Evolutionary conservation across 1,140 invertebrate species (phyloP).

Genomic region (Scaptomyza pallida): DNA sequence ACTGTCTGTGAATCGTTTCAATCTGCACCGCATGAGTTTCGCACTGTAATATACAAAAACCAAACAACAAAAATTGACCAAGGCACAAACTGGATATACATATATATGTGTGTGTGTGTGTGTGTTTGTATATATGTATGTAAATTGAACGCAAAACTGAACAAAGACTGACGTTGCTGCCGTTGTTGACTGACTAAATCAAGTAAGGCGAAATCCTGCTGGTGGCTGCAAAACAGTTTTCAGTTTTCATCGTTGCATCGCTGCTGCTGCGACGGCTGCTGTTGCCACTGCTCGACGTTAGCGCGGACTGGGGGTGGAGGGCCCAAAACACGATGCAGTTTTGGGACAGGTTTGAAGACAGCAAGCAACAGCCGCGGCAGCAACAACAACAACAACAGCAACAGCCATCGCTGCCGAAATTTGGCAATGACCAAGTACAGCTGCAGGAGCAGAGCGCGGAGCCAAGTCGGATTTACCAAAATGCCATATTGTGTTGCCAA

Average conservation of each 20-base stretch:
- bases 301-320: slow-evolving; percentile 37
- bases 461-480: slow-evolving; percentile 57
- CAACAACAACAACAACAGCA: slow-evolving; percentile 31
- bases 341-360: slow-evolving; percentile 73
- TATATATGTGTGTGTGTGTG: slow-evolving; percentile 7
- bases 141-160: slow-evolving; percentile 74
- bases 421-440: slow-evolving; percentile 76
- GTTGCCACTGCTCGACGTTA: slow-evolving; percentile 6
- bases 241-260: slow-evolving; percentile 51
- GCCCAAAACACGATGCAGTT: slow-evolving; percentile 73
- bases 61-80: slow-evolving; percentile 72
- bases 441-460: slow-evolving; percentile 34
- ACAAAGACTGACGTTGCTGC: slow-evolving; percentile 68
- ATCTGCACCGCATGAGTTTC: slow-evolving; percentile 76
- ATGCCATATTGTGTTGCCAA: slow-evolving; percentile 65
- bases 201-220: slow-evolving; percentile 77
- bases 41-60: slow-evolving; percentile 74
- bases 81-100: slow-evolving; percentile 49
- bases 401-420: slow-evolving; percentile 47
- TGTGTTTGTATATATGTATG: slow-evolving; percentile 49
- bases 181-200: slow-evolving; percentile 62
- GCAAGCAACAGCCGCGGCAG: slow-evolving; percentile 24
- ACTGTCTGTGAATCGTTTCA: slow-evolving; percentile 39
- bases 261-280: slow-evolving; percentile 4
- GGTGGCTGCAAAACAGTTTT: slow-evolving; percentile 58